Conservation (phyloP, 2,888 invertebrate genomes). For the Cryptophagus acutangulus region DNA sequence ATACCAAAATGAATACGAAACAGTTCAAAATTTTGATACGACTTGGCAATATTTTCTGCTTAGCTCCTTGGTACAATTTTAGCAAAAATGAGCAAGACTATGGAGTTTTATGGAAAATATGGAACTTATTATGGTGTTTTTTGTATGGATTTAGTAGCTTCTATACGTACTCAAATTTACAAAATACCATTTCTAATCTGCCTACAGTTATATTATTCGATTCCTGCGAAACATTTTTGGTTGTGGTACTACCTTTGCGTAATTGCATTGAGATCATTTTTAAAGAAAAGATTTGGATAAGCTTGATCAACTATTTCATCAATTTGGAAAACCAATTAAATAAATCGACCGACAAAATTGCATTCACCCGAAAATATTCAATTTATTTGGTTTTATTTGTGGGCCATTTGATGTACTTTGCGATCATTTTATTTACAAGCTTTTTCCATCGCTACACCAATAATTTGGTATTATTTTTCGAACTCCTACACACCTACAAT, state of each 20-base stretch:
- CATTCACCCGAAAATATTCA: background rate
- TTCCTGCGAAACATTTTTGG: too few relatives aligned
- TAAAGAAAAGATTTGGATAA: background rate
- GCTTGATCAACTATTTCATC: background rate
- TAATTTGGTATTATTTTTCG: background rate
- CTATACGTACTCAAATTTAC: too few relatives aligned
- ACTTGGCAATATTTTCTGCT: constrained; percentile 1
- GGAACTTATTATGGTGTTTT: background rate
- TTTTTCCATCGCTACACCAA: background rate
- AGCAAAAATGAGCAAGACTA: background rate
- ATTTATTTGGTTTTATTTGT: background rate
- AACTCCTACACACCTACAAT: background rate
- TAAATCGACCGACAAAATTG: too few relatives aligned
- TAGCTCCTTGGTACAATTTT: constrained; percentile 1
- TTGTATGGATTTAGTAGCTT: too few relatives aligned
- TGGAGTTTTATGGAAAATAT: background rate
- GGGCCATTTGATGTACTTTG: background rate
- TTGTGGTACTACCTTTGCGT: too few relatives aligned
- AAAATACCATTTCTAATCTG: too few relatives aligned
- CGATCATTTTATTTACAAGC: too few relatives aligned
- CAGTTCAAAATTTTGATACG: too few relatives aligned
- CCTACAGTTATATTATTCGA: too few relatives aligned
- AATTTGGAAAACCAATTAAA: too few relatives aligned
- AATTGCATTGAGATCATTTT: background rate
- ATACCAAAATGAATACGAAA: too few relatives aligned